These are phyloP conservation scores for Probosciger aterrimus DNA, from an alignment of 2,113 vertebrate species.

Conservation along the genomic window DNA sequence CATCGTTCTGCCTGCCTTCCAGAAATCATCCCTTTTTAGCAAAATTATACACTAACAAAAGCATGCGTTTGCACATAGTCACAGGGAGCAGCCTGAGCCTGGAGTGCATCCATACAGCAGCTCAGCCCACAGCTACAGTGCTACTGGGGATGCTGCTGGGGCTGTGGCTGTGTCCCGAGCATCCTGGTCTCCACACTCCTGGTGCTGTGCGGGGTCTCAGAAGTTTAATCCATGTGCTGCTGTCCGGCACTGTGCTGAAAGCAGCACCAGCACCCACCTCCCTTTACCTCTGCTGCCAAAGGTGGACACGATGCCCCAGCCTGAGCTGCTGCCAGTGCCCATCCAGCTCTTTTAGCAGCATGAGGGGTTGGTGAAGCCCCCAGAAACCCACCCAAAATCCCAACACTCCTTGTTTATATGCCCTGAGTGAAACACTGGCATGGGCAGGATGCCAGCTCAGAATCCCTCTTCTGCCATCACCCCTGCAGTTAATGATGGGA, in stretches of 20 bases:
- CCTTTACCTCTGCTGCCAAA: neutral
- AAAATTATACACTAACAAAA: neutral
- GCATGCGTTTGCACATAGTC: neutral
- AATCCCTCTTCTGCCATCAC: neutral
- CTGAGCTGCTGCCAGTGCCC: neutral
- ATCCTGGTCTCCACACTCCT: neutral
- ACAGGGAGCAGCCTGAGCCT: neutral
- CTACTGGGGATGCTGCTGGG: neutral
- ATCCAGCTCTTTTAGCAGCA: neutral
- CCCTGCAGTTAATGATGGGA: neutral
- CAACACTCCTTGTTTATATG: neutral
- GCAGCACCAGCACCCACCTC: rapidly evolving
- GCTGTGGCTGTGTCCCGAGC: rapidly evolving
- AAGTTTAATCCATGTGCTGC: neutral
- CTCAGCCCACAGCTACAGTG: neutral
- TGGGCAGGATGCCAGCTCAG: neutral
- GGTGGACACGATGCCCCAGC: neutral
- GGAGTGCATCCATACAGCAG: rapidly evolving
- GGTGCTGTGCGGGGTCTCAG: neutral
- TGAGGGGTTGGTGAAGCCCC: rapidly evolving
- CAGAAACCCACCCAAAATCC: neutral
- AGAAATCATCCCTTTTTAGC: neutral
- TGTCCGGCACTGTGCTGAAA: rapidly evolving
- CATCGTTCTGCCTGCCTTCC: neutral
- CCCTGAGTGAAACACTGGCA: neutral